Conservation (phyloP, 2,797 vertebrate genomes). For the Pteropus rufus region DNA sequence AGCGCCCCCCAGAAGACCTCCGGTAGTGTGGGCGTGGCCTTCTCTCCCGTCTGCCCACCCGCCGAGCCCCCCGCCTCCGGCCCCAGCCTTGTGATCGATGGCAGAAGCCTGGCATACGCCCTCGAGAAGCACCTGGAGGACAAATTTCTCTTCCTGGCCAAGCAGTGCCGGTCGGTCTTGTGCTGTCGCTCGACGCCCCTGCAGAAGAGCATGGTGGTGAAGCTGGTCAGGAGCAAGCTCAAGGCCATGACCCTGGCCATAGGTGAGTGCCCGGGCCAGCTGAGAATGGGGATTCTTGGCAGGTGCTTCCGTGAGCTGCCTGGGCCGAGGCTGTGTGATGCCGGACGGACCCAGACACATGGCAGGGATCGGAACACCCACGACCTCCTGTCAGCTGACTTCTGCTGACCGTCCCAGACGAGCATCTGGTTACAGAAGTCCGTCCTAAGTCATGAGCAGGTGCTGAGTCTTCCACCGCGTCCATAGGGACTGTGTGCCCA, state of each 20-base stretch:
- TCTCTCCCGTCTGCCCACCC: conserved; percentile 80
- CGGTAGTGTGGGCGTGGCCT: conserved; percentile 79
- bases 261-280: conserved; percentile 81
- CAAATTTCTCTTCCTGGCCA: conserved; percentile 92
- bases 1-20: conserved; percentile 76
- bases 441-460: neutral
- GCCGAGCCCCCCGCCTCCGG: conserved; percentile 80
- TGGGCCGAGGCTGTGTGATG: neutral
- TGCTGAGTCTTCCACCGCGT: neutral
- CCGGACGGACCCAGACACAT: neutral
- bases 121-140: conserved; percentile 93
- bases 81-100: conserved; percentile 94
- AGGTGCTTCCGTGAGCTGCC: neutral
- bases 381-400: neutral
- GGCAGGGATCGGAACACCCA: neutral
- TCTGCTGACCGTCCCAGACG: neutral
- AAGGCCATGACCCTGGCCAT: conserved; percentile 98
- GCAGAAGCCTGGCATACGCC: conserved; percentile 94
- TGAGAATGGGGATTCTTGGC: neutral
- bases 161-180: conserved; percentile 92
- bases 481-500: neutral
- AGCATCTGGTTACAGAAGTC: neutral
- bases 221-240: conserved; percentile 96
- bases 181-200: conserved; percentile 97
- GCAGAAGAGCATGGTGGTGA: conserved; percentile 99